Base-by-base conservation (phyloP, 2,888 invertebrate species). In the Sesia apiformis region DNA sequence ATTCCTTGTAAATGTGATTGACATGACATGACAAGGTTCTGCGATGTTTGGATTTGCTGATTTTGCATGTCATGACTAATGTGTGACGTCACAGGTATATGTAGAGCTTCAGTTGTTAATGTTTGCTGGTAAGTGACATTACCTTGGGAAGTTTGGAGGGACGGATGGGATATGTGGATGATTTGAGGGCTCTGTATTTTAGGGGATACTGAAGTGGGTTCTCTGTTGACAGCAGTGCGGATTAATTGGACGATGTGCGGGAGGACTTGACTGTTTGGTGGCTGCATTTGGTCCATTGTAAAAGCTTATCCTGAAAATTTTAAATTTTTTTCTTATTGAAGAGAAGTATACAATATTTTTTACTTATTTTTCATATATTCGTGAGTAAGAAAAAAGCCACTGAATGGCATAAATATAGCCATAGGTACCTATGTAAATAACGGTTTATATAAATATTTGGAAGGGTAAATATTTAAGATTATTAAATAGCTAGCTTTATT, bases 21-120 rank as follows among this genome's bases (percentile, higher is more conserved):
- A 57, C 83, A 84, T 0, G 85, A 81, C 81, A 87, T 78, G 0
- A 86, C 76, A 40, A 85, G 79, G 57, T 80, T 82, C 59, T 81
- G 84, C 0, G 80, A 69, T 57, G 84, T 70, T 55, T 40, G 52
- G 7, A 74, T 60, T 23, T 69, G 66, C 38, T 68, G 72, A 43
- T 71, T 81, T 23, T 77, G 75, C 5, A 77, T 74, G 50, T 74
- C 73, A 42, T 81, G 70, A 6, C 69, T 63, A 4, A 49, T 77
- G 72, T 4, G 79, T 66, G 39, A 40, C 0, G 81, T 61, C 1
- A 78, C 69, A 0, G 84, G 81, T 57, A 84, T 67, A 23, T 82
- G 78, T 4, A 83, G 60, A 0, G 81, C 68, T 41, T 84, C 80
- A 0, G 81, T 74, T 41, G 77, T 74, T 6, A 83, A 73, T 0